Base-by-base conservation (phyloP, 2,888 invertebrate genomes). In the Microctonus brassicae region DNA sequence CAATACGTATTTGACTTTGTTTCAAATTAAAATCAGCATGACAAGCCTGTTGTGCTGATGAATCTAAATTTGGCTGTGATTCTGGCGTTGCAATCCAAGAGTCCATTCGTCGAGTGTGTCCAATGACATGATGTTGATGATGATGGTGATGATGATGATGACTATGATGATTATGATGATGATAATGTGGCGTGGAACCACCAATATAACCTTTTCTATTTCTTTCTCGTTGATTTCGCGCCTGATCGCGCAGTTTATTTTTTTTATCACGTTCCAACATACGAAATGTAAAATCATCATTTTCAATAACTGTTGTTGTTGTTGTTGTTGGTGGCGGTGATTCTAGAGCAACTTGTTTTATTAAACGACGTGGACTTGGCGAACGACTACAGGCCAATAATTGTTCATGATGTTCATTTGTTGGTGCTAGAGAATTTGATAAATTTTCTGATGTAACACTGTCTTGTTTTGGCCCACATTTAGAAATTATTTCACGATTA, bases 341-440 rank as follows among this genome's bases (percentile, higher is more conserved):
- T 74, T 89, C 88, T 61, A 93, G 85, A n/a, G 93, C 93, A 29
- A 92, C 91, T 86, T 93, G 93, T 80, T 93, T 93, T 65, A 91
- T 93, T 20, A 93, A 86, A 73, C 91, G 89, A 72, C 93, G 88
- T 2, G 93, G 93, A 76, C 93, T 93, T 63, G 90, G 89, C 3
- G 90, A 90, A 70, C 91, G 90, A 29, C 83, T 84, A 29, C 83
- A 83, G 7, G 84, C 77, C 33, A 81, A 47, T 17, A 0, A 4
- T 47, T 47, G 47, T n/a, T 47, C 7, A 36, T 36, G 83, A 78
- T 58, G 64, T 36, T 84, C 84, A 58, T 79, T 82, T 9, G 73
- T 77, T 57, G 84, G 81, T 11, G 79, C 63, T 13, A 84, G 69
- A 55, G 55, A 17, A 68, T 73, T 63, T 63, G 84, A 83, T 73